Evolutionary conservation across 2,113 vertebrate species (phyloP).

Genomic region (Epinephelus cyanopodus): DNA sequence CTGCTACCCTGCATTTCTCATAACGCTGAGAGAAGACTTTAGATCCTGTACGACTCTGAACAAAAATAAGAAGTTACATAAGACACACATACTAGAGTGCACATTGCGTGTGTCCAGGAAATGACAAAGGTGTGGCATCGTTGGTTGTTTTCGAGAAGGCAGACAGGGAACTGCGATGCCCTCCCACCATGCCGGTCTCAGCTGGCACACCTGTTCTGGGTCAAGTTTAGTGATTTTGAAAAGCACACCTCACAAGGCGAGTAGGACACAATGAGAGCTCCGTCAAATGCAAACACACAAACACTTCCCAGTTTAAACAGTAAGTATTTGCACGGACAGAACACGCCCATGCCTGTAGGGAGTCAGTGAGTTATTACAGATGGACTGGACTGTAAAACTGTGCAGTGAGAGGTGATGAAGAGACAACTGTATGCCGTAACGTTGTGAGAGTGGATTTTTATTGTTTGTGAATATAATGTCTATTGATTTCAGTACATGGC

Average conservation of each 20-base stretch:
- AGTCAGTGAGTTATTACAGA: not conserved
- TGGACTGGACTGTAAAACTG: not conserved
- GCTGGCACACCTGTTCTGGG: not conserved
- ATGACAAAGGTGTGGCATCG: not conserved
- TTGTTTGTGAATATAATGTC: conserved; percentile 8
- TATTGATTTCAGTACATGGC: conserved; percentile 1
- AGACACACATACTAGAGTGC: not conserved
- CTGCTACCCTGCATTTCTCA: no score
- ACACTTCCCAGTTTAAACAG: not conserved
- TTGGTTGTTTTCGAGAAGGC: not conserved
- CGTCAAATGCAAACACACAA: not conserved
- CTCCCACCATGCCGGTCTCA: not conserved
- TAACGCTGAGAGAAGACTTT: not conserved
- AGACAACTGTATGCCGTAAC: not conserved
- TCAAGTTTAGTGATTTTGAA: conserved; percentile 6
- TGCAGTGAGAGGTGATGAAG: not conserved
- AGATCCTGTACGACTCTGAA: not conserved
- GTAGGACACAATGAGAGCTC: not conserved
- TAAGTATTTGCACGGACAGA: not conserved
- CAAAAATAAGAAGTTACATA: not conserved
- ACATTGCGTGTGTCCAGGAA: not conserved
- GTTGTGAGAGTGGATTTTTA: not conserved
- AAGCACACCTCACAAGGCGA: not conserved
- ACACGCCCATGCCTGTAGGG: not conserved
- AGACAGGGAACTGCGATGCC: not conserved